phyloP scores from a whole-genome alignment of 2,113 vertebrate species.

The Mellivora capensis region DNA sequence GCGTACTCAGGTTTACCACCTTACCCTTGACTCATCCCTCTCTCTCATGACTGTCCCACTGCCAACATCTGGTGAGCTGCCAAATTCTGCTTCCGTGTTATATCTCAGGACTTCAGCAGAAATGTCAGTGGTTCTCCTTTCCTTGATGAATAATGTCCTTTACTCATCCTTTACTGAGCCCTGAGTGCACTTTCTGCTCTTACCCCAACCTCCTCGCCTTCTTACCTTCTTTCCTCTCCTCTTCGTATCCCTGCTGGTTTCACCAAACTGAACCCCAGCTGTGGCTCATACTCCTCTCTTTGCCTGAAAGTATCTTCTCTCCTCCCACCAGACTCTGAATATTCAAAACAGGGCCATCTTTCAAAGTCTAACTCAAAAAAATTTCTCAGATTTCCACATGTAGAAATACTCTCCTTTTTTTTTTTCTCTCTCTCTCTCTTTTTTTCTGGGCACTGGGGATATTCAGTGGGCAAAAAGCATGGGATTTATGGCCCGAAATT shows the following conservation, averaged over 20 bases:
- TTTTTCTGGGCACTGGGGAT: background rate
- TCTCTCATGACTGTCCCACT: background rate
- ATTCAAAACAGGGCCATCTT: background rate
- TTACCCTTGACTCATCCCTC: background rate
- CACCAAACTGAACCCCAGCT: background rate
- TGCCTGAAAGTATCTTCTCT: background rate
- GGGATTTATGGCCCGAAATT: background rate
- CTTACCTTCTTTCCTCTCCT: background rate
- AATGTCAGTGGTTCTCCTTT: background rate
- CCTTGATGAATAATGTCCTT: background rate
- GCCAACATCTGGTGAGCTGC: background rate
- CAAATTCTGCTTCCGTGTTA: background rate
- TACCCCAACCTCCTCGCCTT: background rate
- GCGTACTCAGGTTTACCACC: background rate
- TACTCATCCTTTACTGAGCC: background rate
- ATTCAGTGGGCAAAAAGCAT: background rate
- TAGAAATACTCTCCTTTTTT: background rate
- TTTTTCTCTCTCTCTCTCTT: background rate
- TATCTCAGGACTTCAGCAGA: background rate
- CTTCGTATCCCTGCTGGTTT: background rate
- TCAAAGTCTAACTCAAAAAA: background rate
- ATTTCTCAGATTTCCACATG: background rate
- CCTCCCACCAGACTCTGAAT: background rate
- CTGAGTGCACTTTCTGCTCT: background rate
- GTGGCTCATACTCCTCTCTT: background rate